These are phyloP conservation scores for Enteromius paludinosus DNA, from an alignment of 2,797 vertebrate genomes.

Conservation along the genomic window DNA sequence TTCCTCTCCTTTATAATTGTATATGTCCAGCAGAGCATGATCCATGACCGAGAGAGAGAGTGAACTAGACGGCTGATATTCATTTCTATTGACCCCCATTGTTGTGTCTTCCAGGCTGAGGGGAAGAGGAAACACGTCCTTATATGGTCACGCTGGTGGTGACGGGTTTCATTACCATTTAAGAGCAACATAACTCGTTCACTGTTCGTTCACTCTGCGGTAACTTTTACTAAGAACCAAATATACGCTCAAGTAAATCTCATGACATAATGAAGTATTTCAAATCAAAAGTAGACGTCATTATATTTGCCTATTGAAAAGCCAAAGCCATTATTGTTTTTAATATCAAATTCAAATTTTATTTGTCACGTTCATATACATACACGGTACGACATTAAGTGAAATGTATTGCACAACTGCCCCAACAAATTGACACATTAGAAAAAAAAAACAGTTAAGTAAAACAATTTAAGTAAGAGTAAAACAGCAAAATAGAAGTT, in stretches of 20 bases:
- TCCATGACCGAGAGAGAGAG: background rate
- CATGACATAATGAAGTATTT: background rate
- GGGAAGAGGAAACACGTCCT: conserved; percentile 14
- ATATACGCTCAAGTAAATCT: background rate
- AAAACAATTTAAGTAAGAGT: too few species aligned
- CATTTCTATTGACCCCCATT: background rate
- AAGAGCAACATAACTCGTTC: background rate
- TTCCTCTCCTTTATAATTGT: conserved; percentile 16
- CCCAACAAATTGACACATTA: too few species aligned
- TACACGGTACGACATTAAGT: too few species aligned
- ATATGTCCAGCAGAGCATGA: conserved; percentile 19
- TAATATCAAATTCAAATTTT: too few species aligned
- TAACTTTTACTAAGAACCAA: background rate
- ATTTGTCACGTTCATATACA: too few species aligned
- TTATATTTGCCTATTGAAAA: background rate
- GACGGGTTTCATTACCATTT: background rate
- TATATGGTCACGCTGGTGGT: conserved; percentile 14
- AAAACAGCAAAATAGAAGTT: too few species aligned
- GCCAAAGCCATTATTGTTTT: background rate
- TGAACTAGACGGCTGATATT: conserved; percentile 6
- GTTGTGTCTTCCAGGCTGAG: background rate
- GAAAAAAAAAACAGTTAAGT: too few species aligned
- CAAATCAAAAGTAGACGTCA: background rate
- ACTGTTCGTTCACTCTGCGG: background rate
- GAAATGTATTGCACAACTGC: too few species aligned